A percentile compares a stretch with the other conserved stretches of the same genome.
Evolutionary conservation across 2,888 invertebrate species (phyloP).

Genomic region (Caenorhabditis afra): DNA sequence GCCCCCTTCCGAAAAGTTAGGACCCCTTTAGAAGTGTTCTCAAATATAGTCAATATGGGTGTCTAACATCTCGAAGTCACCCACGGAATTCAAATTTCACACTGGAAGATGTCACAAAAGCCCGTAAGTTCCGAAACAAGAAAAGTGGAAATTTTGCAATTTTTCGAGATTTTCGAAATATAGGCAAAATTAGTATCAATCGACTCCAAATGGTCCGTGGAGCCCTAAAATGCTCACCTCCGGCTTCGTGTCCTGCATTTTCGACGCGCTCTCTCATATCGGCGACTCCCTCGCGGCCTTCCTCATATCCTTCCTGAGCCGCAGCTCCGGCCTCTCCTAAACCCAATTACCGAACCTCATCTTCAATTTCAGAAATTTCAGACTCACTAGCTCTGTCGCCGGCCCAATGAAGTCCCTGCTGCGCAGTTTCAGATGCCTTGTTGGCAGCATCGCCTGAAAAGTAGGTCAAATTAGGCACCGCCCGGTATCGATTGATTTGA

Average conservation of each 20-base stretch:
- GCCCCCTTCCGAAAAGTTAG: too few relatives aligned
- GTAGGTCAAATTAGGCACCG: too few relatives aligned
- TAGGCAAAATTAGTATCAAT: too few relatives aligned
- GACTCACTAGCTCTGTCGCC: constrained; percentile 44
- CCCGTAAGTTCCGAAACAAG: too few relatives aligned
- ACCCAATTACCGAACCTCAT: not conserved
- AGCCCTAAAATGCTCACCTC: not conserved
- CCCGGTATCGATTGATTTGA: too few relatives aligned
- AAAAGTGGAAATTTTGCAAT: too few relatives aligned
- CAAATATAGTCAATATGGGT: too few relatives aligned
- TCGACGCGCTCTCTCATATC: constrained; percentile 44
- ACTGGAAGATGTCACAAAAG: too few relatives aligned
- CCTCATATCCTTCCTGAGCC: constrained; percentile 35
- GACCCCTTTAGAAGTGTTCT: too few relatives aligned
- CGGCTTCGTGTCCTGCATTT: constrained; percentile 36
- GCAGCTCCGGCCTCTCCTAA: constrained; percentile 46
- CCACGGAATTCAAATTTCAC: too few relatives aligned
- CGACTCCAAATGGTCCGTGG: too few relatives aligned
- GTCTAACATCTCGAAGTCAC: too few relatives aligned
- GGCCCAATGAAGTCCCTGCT: constrained; percentile 43
- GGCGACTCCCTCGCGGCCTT: constrained; percentile 44
- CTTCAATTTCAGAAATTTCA: not conserved
- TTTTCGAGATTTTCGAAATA: not conserved
- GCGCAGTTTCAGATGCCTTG: constrained; percentile 30
- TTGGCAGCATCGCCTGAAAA: constrained; percentile 53